Evolutionary conservation across 2,888 invertebrate species (phyloP).

Genomic region (Eupithecia tripunctaria): DNA sequence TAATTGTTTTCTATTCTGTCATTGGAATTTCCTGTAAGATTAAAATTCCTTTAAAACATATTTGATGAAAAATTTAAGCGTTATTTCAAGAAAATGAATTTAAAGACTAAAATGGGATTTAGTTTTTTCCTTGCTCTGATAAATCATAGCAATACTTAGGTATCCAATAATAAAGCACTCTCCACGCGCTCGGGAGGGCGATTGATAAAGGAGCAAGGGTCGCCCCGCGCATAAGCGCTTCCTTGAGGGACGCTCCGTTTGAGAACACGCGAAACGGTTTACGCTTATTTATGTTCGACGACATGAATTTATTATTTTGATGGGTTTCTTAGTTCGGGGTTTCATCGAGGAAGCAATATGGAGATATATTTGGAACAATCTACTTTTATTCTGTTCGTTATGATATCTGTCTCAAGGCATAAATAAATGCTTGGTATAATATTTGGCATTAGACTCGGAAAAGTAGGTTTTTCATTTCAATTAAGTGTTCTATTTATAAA

Average conservation of each 20-base stretch:
- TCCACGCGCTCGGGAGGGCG: slow-evolving; percentile 59
- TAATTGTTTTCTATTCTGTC: not conserved
- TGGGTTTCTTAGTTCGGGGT: not conserved
- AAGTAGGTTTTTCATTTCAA: not conserved
- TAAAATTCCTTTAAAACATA: not conserved
- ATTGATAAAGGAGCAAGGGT: slow-evolving; percentile 64
- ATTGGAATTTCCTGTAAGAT: not conserved
- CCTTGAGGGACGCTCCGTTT: slow-evolving; percentile 37
- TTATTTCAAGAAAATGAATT: too few relatives aligned
- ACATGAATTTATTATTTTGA: slow-evolving; percentile 11
- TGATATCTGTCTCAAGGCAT: too few relatives aligned
- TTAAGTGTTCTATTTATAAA: not conserved
- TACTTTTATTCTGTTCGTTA: not conserved
- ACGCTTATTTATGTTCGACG: slow-evolving; percentile 16
- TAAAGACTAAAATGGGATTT: too few relatives aligned
- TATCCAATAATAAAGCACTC: slow-evolving; percentile 37
- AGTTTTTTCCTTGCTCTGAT: not conserved
- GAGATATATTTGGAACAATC: not conserved
- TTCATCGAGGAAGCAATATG: not conserved
- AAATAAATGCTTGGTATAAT: not conserved
- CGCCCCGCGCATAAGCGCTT: slow-evolving; percentile 29
- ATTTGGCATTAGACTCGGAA: too few relatives aligned
- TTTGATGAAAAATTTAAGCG: too few relatives aligned
- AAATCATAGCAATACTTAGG: slow-evolving; percentile 13
- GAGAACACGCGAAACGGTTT: slow-evolving; percentile 24